Base-by-base conservation (phyloP, 2,888 invertebrate species). In the Cetonia aurata region DNA sequence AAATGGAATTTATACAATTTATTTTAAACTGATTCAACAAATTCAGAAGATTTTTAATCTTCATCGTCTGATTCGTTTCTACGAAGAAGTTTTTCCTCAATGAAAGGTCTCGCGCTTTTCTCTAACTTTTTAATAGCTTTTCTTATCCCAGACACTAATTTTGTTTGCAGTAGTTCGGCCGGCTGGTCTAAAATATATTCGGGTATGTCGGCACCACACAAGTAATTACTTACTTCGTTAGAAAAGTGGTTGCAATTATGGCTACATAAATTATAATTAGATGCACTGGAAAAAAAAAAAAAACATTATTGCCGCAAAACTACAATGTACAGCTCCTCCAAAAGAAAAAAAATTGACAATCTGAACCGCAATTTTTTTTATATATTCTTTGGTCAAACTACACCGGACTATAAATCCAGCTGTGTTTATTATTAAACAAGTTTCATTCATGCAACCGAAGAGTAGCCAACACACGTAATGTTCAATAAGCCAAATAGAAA, bases 1-100 rank as follows among this genome's bases (percentile, higher is more conserved):
- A 33, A 74, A 76, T 33, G 62, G 19, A 66, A 13, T 25, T 56
- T 44, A 56, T 55, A 17, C 62, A 52, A 12, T 25, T 56, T 56
- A 31, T 33, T 33, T 31, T 33, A 56, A 56, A 3, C 33, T n/a
- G 12, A 56, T 13, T 37, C 6, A 37, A 37, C 37, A 37, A 37
- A 3, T 37, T 37, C 37, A 8, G 37, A 37, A 10, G 19, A 52
- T 25, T 25, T 52, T 52, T 52, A 52, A 52, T 52, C 25, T 52
- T 52, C n/a, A 52, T 52, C 37, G 37, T 37, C 17, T 19, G 52
- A 52, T 52, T 15, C n/a, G 6, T 52, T n/a, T 52, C 25, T 56
- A 1, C 15, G 13, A 13, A 56, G 33, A 33, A 37, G 4, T 9
- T 56, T 56, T 56, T 56, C 55, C 37, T 56, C 55, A 37, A 56